phyloP scores from a whole-genome alignment of 2,888 invertebrate species.

The Oxystoma pomonae region DNA sequence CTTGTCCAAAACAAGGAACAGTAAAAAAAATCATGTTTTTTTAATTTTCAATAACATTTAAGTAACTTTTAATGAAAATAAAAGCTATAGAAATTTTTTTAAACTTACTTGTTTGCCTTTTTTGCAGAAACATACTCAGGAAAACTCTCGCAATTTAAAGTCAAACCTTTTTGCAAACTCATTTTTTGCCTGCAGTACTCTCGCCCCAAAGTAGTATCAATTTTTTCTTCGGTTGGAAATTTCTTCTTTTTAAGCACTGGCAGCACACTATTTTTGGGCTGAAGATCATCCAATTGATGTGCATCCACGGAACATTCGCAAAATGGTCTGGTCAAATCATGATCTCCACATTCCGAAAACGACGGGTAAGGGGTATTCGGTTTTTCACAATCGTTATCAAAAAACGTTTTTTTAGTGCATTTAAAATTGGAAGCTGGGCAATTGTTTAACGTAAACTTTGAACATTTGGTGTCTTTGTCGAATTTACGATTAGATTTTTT shows the following conservation, averaged over 20 bases:
- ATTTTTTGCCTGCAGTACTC: slow-evolving; percentile 18
- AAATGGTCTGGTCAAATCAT: slow-evolving; percentile 10
- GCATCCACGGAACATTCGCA: slow-evolving; percentile 23
- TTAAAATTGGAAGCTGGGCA: slow-evolving; percentile 11
- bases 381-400: slow-evolving; percentile 10
- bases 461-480: neutral
- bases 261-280: slow-evolving; percentile 11
- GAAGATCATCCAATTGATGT: slow-evolving; percentile 16
- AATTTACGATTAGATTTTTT: neutral
- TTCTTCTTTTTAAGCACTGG: neutral
- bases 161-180: slow-evolving; percentile 12
- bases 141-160: slow-evolving; percentile 12
- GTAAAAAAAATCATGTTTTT: too few species aligned
- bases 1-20: too few species aligned
- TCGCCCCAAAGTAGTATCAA: slow-evolving; percentile 7
- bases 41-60: too few species aligned
- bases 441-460: slow-evolving; percentile 21
- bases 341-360: slow-evolving; percentile 24
- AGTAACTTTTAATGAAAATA: too few species aligned
- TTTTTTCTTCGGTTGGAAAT: slow-evolving; percentile 11
- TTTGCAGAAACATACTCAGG: neutral
- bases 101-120: neutral
- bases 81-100: neutral
- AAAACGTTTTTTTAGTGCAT: slow-evolving; percentile 5
- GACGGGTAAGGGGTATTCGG: slow-evolving; percentile 19